Percentiles rank a stretch among this genome's conserved stretches.
phyloP scores from a whole-genome alignment of 37 sponge, comb jelly and placozoan species.

The Crambe crambe region DNA sequence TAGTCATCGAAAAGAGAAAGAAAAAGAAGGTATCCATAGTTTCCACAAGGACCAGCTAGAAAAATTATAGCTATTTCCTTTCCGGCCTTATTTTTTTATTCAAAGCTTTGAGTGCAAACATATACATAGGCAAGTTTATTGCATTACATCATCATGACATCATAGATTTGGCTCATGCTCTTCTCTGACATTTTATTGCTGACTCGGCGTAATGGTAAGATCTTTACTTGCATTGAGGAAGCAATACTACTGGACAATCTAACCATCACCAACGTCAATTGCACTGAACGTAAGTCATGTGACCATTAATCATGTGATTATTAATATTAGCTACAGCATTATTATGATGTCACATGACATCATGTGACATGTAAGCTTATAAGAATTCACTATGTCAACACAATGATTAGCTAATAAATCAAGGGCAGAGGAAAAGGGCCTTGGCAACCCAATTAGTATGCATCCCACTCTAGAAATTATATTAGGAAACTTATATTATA shows the following conservation, averaged over 20 bases:
- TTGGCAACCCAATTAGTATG: no score
- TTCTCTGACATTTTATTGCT: slow-evolving; percentile 75
- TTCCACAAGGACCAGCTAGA: no score
- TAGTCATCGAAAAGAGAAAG: slow-evolving; percentile 51
- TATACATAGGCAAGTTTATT: neutral
- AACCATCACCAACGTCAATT: slow-evolving; percentile 55
- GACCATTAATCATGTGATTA: neutral
- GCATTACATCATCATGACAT: neutral
- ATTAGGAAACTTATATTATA: no score
- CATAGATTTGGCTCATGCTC: slow-evolving; percentile 55
- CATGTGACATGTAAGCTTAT: neutral
- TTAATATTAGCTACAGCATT: neutral
- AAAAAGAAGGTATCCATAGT: slow-evolving; percentile 21
- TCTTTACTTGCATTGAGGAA: slow-evolving; percentile 38
- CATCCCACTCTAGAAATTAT: no score
- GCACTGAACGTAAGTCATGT: slow-evolving; percentile 51
- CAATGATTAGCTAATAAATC: neutral
- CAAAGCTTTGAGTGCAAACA: neutral
- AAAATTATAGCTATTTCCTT: no score
- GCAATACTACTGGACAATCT: slow-evolving; percentile 43
- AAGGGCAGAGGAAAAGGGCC: no score
- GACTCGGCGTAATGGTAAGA: slow-evolving; percentile 35
- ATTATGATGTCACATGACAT: neutral
- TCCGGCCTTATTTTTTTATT: no score
- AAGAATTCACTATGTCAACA: neutral